Conservation (phyloP, 2,113 vertebrate species). For the Corydoras sp. region DNA sequence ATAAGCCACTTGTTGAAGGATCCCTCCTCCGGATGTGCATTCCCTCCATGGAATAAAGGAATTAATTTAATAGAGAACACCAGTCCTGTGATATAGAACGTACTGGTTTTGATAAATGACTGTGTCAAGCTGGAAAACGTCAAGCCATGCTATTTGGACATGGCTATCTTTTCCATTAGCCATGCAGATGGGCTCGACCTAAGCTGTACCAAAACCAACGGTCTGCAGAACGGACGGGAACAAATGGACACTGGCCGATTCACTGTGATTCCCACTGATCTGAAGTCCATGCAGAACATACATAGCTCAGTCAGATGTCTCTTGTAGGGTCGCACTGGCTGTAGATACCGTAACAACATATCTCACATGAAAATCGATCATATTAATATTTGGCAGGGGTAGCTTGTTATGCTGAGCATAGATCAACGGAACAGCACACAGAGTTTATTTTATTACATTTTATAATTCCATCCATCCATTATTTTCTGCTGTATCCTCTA, state of each 20-base stretch:
- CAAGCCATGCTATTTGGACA: slow-evolving; percentile 23
- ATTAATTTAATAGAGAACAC: background rate
- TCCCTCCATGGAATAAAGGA: background rate
- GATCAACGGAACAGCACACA: too few relatives aligned
- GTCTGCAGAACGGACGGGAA: slow-evolving; percentile 18
- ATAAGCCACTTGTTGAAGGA: slow-evolving; percentile 20
- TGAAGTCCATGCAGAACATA: slow-evolving; percentile 1
- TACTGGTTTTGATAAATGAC: slow-evolving; percentile 29
- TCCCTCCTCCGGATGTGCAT: slow-evolving; percentile 8
- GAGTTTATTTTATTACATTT: too few relatives aligned
- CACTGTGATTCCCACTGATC: slow-evolving; percentile 26
- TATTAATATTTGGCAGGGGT: background rate
- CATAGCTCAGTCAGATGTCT: background rate
- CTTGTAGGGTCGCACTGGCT: background rate
- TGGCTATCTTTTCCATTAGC: slow-evolving; percentile 31
- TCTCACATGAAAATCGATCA: background rate
- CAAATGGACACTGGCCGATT: slow-evolving; percentile 19
- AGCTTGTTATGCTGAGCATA: too few relatives aligned
- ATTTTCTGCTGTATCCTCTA: too few relatives aligned
- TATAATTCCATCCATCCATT: too few relatives aligned
- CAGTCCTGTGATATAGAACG: slow-evolving; percentile 2
- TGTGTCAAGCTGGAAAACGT: slow-evolving; percentile 26
- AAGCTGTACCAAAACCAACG: slow-evolving; percentile 18
- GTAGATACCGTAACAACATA: background rate
- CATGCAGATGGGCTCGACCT: slow-evolving; percentile 34